Percentiles rank a stretch among this genome's conserved stretches.
These are phyloP conservation scores for Carcina quercana DNA, from an alignment of 2,888 invertebrate genomes.

Conservation along the genomic window DNA sequence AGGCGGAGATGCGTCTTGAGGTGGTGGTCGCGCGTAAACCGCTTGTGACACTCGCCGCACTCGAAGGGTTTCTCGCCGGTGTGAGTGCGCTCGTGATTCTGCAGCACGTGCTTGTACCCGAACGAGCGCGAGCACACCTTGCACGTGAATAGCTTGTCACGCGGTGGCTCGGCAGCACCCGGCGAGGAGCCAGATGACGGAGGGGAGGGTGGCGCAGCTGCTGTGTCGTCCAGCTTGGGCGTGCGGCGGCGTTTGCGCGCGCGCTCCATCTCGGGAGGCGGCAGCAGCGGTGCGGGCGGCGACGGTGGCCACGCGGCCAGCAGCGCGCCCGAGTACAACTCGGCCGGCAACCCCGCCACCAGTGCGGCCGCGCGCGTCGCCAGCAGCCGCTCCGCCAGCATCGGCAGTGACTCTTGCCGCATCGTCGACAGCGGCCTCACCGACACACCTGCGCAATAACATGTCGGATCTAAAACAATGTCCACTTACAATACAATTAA, in stretches of 20 bases:
- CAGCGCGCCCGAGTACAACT: slow-evolving; percentile 77
- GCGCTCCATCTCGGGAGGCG: slow-evolving; percentile 58
- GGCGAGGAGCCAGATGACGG: slow-evolving; percentile 69
- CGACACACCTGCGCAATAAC: slow-evolving; percentile 56
- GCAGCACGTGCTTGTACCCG: slow-evolving; percentile 95
- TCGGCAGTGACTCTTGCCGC: slow-evolving; percentile 66
- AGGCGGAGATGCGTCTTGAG: slow-evolving; percentile 94
- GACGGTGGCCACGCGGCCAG: slow-evolving; percentile 74
- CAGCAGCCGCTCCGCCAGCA: slow-evolving; percentile 69
- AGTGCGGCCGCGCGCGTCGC: slow-evolving; percentile 68
- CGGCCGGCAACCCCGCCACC: slow-evolving; percentile 75
- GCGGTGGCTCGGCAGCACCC: slow-evolving; percentile 64
- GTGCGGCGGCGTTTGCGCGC: slow-evolving; percentile 64
- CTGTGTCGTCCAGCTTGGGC: slow-evolving; percentile 57
- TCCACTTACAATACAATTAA: no score
- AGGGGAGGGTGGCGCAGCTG: slow-evolving; percentile 49
- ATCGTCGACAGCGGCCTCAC: slow-evolving; percentile 64
- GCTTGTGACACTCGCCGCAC: slow-evolving; percentile 92
- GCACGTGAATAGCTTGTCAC: slow-evolving; percentile 92
- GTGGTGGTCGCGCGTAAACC: slow-evolving; percentile 95
- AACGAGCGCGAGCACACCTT: slow-evolving; percentile 90
- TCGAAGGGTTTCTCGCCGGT: slow-evolving; percentile 96
- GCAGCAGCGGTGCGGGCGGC: slow-evolving; percentile 71
- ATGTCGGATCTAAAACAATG: no score
- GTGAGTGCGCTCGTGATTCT: slow-evolving; percentile 95